These are phyloP conservation scores for Pterostichus niger DNA, from an alignment of 2,888 invertebrate species.

Conservation along the genomic window DNA sequence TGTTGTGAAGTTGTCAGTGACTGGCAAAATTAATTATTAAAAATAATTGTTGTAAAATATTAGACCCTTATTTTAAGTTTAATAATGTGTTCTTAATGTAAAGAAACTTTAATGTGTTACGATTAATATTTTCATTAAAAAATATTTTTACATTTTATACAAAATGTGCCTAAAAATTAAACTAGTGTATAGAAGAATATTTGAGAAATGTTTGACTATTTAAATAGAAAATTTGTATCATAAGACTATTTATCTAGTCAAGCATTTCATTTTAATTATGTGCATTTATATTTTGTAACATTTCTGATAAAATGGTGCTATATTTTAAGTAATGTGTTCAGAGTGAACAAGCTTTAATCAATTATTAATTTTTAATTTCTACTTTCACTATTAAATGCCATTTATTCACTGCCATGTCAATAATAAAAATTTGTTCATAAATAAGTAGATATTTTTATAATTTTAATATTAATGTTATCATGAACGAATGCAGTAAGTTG, in stretches of 20 bases:
- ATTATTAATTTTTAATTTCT: constrained; percentile 31
- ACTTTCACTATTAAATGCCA: constrained; percentile 30
- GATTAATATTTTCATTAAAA: constrained; percentile 22
- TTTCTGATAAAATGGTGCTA: constrained; percentile 48
- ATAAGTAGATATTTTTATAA: constrained; percentile 43
- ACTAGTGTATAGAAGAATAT: constrained; percentile 7
- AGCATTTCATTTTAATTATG: constrained; percentile 13
- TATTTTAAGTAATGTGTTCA: constrained; percentile 46
- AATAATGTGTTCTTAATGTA: constrained; percentile 11
- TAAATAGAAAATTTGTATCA: constrained; percentile 33
- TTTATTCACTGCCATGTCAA: constrained; percentile 49
- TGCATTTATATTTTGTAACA: constrained; percentile 21
- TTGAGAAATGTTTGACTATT: constrained; percentile 28
- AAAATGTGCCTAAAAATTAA: constrained; percentile 14
- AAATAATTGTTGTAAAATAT: constrained; percentile 16
- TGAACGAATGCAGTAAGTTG: background rate
- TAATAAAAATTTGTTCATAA: constrained; percentile 33
- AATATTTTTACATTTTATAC: constrained; percentile 4
- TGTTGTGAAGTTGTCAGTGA: background rate
- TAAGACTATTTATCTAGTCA: constrained; percentile 34
- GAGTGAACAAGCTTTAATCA: constrained; percentile 32
- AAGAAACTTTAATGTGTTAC: background rate
- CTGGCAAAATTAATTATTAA: background rate
- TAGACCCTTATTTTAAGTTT: constrained; percentile 2
- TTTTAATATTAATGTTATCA: constrained; percentile 6